Evolutionary conservation across 2,113 vertebrate genomes (phyloP).

Genomic region (Leucopsar rothschildi): DNA sequence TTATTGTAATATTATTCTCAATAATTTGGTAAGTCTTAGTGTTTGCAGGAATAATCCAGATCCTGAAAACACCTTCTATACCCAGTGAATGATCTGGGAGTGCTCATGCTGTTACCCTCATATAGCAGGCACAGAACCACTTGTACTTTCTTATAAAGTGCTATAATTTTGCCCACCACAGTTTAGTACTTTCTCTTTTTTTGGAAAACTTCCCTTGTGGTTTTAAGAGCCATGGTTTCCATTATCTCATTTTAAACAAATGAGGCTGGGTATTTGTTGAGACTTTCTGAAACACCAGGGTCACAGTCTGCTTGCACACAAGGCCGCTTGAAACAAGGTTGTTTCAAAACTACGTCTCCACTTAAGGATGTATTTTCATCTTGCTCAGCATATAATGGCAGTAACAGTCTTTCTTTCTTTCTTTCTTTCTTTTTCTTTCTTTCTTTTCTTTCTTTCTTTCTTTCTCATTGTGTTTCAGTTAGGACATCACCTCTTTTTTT

Average conservation of each 20-base stretch:
- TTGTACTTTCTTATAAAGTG: background rate
- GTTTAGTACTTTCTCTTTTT: background rate
- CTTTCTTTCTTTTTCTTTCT: no score
- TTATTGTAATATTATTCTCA: background rate
- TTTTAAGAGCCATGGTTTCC: background rate
- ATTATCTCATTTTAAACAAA: slow-evolving; percentile 30
- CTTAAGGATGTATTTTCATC: background rate
- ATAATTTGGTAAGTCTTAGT: background rate
- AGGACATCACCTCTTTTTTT: background rate
- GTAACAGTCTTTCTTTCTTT: background rate
- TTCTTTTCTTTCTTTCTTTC: no score
- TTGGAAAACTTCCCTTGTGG: background rate
- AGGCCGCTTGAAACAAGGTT: background rate
- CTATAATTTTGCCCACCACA: background rate
- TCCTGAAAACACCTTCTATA: background rate
- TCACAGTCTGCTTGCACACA: background rate
- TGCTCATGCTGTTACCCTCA: background rate
- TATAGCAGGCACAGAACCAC: background rate
- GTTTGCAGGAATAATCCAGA: background rate
- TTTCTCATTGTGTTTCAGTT: background rate
- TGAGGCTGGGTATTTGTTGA: background rate
- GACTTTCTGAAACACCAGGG: background rate
- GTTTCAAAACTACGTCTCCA: background rate
- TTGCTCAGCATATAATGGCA: background rate
- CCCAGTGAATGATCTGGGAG: background rate